phyloP scores from a whole-genome alignment of 2,888 invertebrate genomes.

The Nycteola revayana region DNA sequence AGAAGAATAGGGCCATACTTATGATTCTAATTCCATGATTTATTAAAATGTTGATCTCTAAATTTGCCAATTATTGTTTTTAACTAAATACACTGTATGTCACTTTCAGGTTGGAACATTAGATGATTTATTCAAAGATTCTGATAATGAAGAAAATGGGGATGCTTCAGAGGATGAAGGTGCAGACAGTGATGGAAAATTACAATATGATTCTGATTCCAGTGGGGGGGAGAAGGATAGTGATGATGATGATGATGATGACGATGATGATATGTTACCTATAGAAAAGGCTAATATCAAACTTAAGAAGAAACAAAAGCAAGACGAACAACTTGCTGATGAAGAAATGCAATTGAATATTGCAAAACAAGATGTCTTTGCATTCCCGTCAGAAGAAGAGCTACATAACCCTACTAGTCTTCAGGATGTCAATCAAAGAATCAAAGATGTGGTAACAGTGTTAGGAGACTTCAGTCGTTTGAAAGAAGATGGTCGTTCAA shows the following conservation, averaged over 20 bases:
- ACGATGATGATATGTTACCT: conserved; percentile 88
- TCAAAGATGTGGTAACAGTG: conserved; percentile 91
- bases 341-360: conserved; percentile 92
- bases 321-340: conserved; percentile 87
- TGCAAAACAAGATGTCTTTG: conserved; percentile 87
- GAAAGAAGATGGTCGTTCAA: conserved; percentile 85
- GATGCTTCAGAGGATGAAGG: conserved; percentile 58
- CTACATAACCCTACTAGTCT: conserved; percentile 87
- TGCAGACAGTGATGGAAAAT: conserved; percentile 42
- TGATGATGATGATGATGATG: conserved; percentile 56
- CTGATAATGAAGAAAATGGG: conserved; percentile 61
- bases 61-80: too few relatives aligned
- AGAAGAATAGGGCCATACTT: too few relatives aligned
- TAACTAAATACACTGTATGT: too few relatives aligned
- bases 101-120: conserved; percentile 73
- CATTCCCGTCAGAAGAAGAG: conserved; percentile 90
- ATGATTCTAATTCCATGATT: too few relatives aligned
- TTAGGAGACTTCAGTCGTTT: conserved; percentile 89
- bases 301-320: conserved; percentile 87
- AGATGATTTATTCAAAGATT: conserved; percentile 79
- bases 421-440: conserved; percentile 93
- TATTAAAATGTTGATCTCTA: too few relatives aligned
- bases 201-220: conserved; percentile 62
- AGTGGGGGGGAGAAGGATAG: conserved; percentile 55
- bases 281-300: conserved; percentile 92